phyloP scores from a whole-genome alignment of 2,888 invertebrate genomes.

The Philereme vetulata region DNA sequence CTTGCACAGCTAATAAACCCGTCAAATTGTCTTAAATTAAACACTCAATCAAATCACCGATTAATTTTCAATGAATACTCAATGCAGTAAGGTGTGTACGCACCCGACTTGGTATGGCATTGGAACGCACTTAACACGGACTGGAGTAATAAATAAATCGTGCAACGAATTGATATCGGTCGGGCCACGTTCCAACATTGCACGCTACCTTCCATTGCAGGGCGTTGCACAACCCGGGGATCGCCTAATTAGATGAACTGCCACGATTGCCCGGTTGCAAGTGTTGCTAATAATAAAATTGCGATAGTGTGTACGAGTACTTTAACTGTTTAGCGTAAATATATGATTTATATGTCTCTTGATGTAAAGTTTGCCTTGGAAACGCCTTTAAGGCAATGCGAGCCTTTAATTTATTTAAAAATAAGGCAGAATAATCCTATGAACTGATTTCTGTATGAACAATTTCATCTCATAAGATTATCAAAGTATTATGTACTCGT shows the following conservation, averaged over 20 bases:
- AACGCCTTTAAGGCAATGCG: neutral
- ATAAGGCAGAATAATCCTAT: too few species aligned
- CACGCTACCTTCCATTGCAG: constrained; percentile 37
- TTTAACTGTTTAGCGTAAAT: constrained; percentile 42
- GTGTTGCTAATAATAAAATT: constrained; percentile 52
- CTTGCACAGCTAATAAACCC: neutral
- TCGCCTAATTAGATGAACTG: constrained; percentile 67
- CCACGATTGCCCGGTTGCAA: constrained; percentile 60
- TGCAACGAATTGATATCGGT: constrained; percentile 39
- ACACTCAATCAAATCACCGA: constrained; percentile 18
- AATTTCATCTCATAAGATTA: too few species aligned
- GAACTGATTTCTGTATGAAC: too few species aligned
- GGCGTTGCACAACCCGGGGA: constrained; percentile 50
- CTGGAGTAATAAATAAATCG: constrained; percentile 45
- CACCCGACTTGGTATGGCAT: constrained; percentile 23
- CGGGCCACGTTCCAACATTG: constrained; percentile 45
- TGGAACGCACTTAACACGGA: constrained; percentile 40
- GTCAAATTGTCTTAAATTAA: constrained; percentile 5
- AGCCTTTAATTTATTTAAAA: too few species aligned
- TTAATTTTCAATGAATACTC: constrained; percentile 24
- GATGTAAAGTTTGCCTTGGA: neutral
- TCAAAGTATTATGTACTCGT: too few species aligned
- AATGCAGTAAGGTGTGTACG: constrained; percentile 23
- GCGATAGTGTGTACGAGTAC: constrained; percentile 45
- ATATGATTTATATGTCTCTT: constrained; percentile 2